Evolutionary conservation across 2,888 invertebrate genomes (phyloP), one percentile per base, ranked within the genome.

Genomic region (Eulithis testata): DNA sequence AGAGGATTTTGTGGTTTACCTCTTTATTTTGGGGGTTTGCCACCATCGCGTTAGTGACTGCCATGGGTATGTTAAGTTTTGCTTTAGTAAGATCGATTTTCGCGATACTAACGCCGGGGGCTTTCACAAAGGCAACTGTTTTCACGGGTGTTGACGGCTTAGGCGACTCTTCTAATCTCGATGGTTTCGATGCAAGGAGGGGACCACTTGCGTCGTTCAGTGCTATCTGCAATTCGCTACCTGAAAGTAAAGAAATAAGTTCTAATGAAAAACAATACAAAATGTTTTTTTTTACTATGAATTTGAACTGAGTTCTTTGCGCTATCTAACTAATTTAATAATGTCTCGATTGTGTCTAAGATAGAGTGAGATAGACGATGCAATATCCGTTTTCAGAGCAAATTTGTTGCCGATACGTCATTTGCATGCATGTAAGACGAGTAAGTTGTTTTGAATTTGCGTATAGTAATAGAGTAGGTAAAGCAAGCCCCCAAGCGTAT

Each of bases 151-250:
- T 27, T 11, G 56, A 21, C 11, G 55, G 59, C 40, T 66, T 63
- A 11, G 62, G 62, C 43, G 51, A 36, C 11, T 49, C 59, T 2
- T 56, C 60, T 1, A n/a, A n/a, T 12, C 9, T 52, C 37, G n/a
- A 6, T 21, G 63, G 49, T 49, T 60, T 58, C 11, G 36, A 27
- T 6, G 60, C 52, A 27, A 66, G 60, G 5, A 66, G 63, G 0
- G 63, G 60, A 1, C 45, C 63, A 1, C 50, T 69, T 44, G 83
- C 85, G 79, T 76, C 79, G 64, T 11, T 73, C 0, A 77, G 72
- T 11, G n/a, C 54, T 27, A 77, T 76, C 5, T 73, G 71, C 60
- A 67, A 40, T 54, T 60, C 57, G 21, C 53, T 57, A 55, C 47
- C 66, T 67, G 53, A n/a, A 65, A 61, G 1, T 47, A 53, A 65